Base-by-base conservation (phyloP, 1,140 invertebrate species). In the Nasonia giraulti region DNA sequence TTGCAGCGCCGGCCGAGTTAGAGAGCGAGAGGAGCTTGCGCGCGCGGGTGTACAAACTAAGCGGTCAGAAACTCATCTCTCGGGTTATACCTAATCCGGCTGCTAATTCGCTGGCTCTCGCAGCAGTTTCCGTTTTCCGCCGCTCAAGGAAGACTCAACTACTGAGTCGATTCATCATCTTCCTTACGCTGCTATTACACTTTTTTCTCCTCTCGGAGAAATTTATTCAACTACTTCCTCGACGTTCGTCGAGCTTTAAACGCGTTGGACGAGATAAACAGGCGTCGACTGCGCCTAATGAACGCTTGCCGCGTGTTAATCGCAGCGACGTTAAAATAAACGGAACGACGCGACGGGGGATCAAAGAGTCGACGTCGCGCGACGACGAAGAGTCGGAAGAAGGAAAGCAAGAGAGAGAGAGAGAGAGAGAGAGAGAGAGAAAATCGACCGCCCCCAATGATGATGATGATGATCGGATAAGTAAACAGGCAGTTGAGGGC, bases 401-500 rank as follows among this genome's bases (percentile, higher is more conserved):
- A 77, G 44, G 23, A 47, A 40, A 77, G 33, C 11, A 27, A 23
- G 44, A 37, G 33, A 37, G 33, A 37, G 33, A 37, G 33, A 37
- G 33, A 77, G 12, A n/a, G n/a, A n/a, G n/a, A n/a, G n/a, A n/a
- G n/a, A n/a, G n/a, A n/a, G n/a, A 27, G 40, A 50, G 44, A 77
- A 27, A 77, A 50, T 77, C 23, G 40, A 44, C 40, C 40, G 8
- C 7, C 40, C 10, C 10, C 40, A 8, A 17, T 55, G 50, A 55
- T 55, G 50, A 55, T 55, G 50, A 55, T 55, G 50, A 44, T 27
- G 75, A 77, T 77, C 75, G 20, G 44, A 27, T 77, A 50, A 77
- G n/a, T 44, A 77, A 77, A 77, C 75, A 27, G 44, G 6, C 55
- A 7, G 20, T 62, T 62, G 55, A 20, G 55, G n/a, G 6, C 17